Base-by-base conservation (phyloP, 2,888 invertebrate species). In the Amphipyra tragopoginis region DNA sequence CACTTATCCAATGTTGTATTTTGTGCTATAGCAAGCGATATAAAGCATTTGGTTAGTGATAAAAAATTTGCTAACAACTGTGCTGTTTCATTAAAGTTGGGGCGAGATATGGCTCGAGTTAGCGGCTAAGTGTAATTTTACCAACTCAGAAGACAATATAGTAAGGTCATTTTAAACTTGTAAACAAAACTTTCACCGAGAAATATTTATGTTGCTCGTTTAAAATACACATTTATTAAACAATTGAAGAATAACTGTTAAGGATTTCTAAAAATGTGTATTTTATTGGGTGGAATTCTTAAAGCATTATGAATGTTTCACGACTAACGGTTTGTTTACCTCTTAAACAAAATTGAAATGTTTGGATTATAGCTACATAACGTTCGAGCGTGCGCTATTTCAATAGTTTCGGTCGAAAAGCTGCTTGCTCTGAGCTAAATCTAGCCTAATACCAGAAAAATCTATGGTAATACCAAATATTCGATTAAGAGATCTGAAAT, bases 401-500 rank as follows among this genome's bases (percentile, higher is more conserved):
- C 3, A 3, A 21, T 21, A 21, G 21, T 21, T 21, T 21, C 21
- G 21, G 21, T 2, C 21, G 21, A 21, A 1, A 21, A 21, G 21
- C 29, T 7, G 29, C 29, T 29, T 4, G 5, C 29, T 29, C 10
- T 26, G 10, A n/a, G 44, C 26, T 9, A 14, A 15, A 38, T 54
- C 26, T 14, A 13, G 14, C 13, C 44, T 29, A 13, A 10, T 50
- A 29, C 7, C 29, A 15, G 15, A 21, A 42, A 45, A 65, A 47
- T 43, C 33, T 26, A 59, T 13, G 15, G 47, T 69, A 36, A 61
- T 58, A 75, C 68, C 55, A 65, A 75, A 76, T 65, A 76, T 58
- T 58, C 39, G 45, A 51, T 60, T 34, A 47, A 72, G 43, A 71
- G 79, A 76, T 76, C 77, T 79, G 76, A 78, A 45, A 57, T 70